phyloP scores from a whole-genome alignment of 2,113 vertebrate species.

The Hemiscyllium ocellatum region DNA sequence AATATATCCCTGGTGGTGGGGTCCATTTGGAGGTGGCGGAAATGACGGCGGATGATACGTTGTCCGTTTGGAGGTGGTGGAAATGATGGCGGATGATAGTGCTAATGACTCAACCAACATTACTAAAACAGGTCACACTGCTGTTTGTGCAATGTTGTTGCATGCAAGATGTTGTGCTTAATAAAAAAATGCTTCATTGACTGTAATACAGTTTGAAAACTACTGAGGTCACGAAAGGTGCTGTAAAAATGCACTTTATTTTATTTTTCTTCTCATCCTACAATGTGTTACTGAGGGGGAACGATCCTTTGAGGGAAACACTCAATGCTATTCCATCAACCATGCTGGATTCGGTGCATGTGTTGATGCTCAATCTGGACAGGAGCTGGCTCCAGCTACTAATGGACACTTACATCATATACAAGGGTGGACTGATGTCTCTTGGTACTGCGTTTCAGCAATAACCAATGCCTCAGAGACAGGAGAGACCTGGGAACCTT shows the following conservation, averaged over 20 bases:
- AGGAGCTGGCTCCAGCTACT: background rate
- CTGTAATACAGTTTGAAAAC: background rate
- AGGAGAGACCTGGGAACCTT: background rate
- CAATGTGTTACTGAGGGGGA: background rate
- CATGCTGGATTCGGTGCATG: background rate
- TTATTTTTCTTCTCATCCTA: background rate
- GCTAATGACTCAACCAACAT: background rate
- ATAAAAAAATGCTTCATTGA: background rate
- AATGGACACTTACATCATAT: background rate
- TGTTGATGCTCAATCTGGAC: background rate
- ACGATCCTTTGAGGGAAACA: background rate
- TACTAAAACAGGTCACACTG: background rate
- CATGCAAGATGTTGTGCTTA: background rate
- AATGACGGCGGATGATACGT: no score
- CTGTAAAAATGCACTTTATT: background rate
- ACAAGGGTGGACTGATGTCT: background rate
- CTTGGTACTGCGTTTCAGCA: background rate
- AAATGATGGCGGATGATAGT: no score
- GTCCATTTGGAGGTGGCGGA: no score
- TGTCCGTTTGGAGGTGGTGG: no score
- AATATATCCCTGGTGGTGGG: no score
- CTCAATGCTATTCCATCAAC: background rate
- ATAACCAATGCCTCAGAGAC: background rate
- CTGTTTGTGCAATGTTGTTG: background rate
- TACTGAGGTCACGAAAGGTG: background rate